Evolutionary conservation across 2,113 vertebrate species (phyloP), one percentile per base, ranked within the genome.

Genomic region (Nematolebias whitei): DNA sequence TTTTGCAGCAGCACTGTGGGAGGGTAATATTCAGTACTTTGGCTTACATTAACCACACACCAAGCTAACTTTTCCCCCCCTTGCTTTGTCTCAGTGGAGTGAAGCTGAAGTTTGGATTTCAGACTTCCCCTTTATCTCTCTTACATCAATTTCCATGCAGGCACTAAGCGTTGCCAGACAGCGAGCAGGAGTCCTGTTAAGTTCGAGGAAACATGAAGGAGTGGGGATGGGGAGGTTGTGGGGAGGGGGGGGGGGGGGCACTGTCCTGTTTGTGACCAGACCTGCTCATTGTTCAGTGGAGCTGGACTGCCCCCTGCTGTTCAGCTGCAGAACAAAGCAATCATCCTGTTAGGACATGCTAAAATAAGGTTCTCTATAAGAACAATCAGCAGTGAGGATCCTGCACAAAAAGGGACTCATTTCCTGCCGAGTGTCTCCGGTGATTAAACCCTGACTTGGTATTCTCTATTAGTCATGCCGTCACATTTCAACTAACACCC

Each of bases 301-400:
- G 83, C 86, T 89, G 74, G 76, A 92, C 90, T 93, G 93, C 89
- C 92, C 91, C 90, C 93, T 93, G 82, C 88, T 92, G 93, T 49
- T 56, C 55, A 26, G 6, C 44, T 64, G 52, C 41, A 78, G 71
- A 86, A 85, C 2, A 57, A 4, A 26, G 51, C 32, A 35, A 35
- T 35, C 32, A 35, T 35, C n/a, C 41, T 24, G 38, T 39, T 64
- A 72, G 43, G 56, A 35, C 18, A 64, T 26, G 14, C 32, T 63
- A 20, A 68, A 82, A 50, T 50, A 43, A 55, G 63, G 60, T 56
- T 32, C 59, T 23, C 26, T 41, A 2, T 0, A n/a, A 18, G 53
- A 60, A n/a, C 39, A 18, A 13, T 18, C 15, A 63, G 19, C 66
- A 51, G 40, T 59, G 38, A 62, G 10, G 19, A 68, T 53, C 32